phyloP scores from a whole-genome alignment of 2,888 invertebrate genomes.

The Hyppa rectilinea region DNA sequence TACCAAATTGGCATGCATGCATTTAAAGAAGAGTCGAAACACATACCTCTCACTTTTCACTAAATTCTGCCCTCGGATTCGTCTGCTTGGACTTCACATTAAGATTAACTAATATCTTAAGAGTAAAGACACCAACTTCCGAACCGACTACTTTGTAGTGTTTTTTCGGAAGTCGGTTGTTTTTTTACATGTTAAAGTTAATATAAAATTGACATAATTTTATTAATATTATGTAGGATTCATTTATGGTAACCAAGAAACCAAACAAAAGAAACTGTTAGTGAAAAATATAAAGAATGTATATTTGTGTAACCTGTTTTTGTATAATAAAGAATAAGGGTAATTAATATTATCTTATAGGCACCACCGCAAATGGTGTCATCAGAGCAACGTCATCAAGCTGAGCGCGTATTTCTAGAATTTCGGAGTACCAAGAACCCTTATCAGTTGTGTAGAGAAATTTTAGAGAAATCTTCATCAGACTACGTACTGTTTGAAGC shows the following conservation, averaged over 20 bases:
- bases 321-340: background rate
- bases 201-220: too few relatives aligned
- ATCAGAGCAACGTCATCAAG: constrained; percentile 94
- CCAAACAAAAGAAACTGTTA: background rate
- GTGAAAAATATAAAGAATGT: background rate
- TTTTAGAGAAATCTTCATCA: constrained; percentile 93
- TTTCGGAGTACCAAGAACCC: constrained; percentile 96
- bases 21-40: background rate
- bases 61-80: too few relatives aligned
- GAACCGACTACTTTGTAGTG: too few relatives aligned
- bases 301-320: background rate
- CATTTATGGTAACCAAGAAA: too few relatives aligned
- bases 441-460: constrained; percentile 94
- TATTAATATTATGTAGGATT: too few relatives aligned
- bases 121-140: too few relatives aligned
- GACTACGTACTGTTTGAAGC: constrained; percentile 97
- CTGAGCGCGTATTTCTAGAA: constrained; percentile 95
- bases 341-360: constrained; percentile 80
- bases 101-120: too few relatives aligned
- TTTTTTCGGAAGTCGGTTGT: too few relatives aligned
- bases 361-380: constrained; percentile 95
- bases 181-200: too few relatives aligned
- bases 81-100: too few relatives aligned
- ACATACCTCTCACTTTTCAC: too few relatives aligned
- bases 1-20: background rate